A percentile compares a stretch with the other conserved stretches of the same genome.
Conservation (phyloP, 2,113 vertebrate genomes). For the Gasterosteus nipponicus region DNA sequence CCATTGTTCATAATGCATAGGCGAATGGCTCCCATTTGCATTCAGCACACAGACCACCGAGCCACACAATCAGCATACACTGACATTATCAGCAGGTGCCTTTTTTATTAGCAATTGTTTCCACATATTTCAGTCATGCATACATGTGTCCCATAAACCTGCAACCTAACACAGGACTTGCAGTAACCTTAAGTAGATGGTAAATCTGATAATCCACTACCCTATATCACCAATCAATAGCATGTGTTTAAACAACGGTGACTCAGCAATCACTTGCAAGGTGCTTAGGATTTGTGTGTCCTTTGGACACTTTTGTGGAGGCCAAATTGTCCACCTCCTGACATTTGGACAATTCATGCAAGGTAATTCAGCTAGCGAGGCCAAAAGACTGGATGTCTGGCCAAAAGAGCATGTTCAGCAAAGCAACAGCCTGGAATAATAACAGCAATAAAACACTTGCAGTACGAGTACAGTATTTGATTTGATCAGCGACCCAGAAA, state of each 20-base stretch:
- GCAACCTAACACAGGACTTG: not conserved
- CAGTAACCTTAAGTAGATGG: not conserved
- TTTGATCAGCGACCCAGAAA: constrained; percentile 40
- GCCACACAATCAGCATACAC: constrained; percentile 48
- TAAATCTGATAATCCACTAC: not conserved
- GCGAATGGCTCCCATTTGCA: constrained; percentile 45
- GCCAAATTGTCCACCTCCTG: constrained; percentile 16
- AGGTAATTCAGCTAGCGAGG: constrained; percentile 20
- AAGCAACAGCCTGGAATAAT: constrained; percentile 30
- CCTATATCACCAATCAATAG: not conserved
- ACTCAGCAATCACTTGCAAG: constrained; percentile 17
- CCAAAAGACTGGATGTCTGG: constrained; percentile 22
- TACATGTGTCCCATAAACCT: not conserved
- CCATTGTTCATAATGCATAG: constrained; percentile 43
- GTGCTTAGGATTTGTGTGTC: constrained; percentile 4
- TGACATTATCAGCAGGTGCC: constrained; percentile 31
- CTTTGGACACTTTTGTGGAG: not conserved
- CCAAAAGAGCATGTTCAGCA: constrained; percentile 38
- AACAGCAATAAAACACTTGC: constrained; percentile 39
- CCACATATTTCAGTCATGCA: constrained; percentile 30
- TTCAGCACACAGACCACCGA: constrained; percentile 27
- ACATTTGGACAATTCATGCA: constrained; percentile 15
- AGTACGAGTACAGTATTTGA: constrained; percentile 20
- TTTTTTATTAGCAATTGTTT: constrained; percentile 48
- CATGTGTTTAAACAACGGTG: not conserved